Conservation (phyloP, 2,797 vertebrate species). For the Parambassis ranga region DNA sequence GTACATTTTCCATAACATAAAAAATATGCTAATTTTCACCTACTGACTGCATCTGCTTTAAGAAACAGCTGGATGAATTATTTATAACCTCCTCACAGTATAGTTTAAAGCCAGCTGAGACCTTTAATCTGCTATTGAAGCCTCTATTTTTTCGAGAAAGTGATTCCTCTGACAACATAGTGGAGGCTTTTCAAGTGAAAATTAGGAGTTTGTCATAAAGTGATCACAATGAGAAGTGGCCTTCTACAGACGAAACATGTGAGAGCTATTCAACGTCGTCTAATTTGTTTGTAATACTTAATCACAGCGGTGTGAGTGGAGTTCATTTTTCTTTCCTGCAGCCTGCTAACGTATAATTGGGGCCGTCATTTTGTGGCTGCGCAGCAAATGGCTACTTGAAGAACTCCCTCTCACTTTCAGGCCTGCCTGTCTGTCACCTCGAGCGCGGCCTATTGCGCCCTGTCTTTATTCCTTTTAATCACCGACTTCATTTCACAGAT, state of each 20-base stretch:
- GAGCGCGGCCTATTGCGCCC: slow-evolving; percentile 23
- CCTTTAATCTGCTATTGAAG: background rate
- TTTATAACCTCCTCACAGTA: no score
- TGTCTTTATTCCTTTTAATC: slow-evolving; percentile 54
- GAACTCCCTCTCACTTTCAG: slow-evolving; percentile 23
- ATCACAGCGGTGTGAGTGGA: background rate
- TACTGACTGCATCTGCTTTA: background rate
- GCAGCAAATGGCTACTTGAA: slow-evolving; percentile 46
- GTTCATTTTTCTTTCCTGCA: background rate
- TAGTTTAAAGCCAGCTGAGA: background rate
- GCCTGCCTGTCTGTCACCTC: slow-evolving; percentile 24
- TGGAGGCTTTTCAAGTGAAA: slow-evolving; percentile 2
- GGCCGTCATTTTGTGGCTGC: slow-evolving; percentile 18
- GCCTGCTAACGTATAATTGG: slow-evolving; percentile 21
- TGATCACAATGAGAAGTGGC: background rate
- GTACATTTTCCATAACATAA: no score
- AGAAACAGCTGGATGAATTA: no score
- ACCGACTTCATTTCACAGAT: slow-evolving; percentile 47
- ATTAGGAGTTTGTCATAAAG: slow-evolving; percentile 6
- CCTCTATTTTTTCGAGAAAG: background rate
- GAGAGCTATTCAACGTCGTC: slow-evolving; percentile 3
- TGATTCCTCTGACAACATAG: background rate
- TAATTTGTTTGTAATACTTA: slow-evolving; percentile 29
- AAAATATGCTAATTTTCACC: no score
- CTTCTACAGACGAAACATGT: slow-evolving; percentile 7